phyloP scores from a whole-genome alignment of 2,113 vertebrate genomes.

The Cryptomyrus ogoouensis region DNA sequence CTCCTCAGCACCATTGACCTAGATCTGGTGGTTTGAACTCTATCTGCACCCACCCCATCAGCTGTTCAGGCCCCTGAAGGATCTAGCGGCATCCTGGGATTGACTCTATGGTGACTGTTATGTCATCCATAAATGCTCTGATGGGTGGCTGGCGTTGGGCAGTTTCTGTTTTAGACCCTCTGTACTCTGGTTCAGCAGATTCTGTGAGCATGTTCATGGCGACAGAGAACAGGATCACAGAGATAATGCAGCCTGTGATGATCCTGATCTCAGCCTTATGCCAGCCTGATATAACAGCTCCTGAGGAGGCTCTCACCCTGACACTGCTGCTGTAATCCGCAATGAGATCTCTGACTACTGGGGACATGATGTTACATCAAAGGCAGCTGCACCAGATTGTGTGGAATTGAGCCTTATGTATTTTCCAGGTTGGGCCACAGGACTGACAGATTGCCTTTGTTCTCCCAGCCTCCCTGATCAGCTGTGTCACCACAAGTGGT shows the following conservation, averaged over 20 bases:
- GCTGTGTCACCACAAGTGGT: not conserved
- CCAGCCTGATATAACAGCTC: constrained; percentile 22
- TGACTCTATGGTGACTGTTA: not conserved
- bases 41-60: too few species aligned
- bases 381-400: not conserved
- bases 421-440: not conserved
- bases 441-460: not conserved
- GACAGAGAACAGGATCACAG: constrained; percentile 23
- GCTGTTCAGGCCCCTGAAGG: not conserved
- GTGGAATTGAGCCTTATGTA: not conserved
- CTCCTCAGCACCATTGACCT: too few species aligned
- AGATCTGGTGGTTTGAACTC: too few species aligned
- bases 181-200: constrained; percentile 1
- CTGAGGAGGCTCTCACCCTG: constrained; percentile 17
- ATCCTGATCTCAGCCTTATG: constrained; percentile 19
- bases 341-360: not conserved
- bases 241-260: constrained; percentile 25
- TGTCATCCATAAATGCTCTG: constrained; percentile 13
- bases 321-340: not conserved
- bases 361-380: not conserved
- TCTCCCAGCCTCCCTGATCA: not conserved
- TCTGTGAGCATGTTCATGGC: constrained; percentile 6
- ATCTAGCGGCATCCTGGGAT: not conserved
- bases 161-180: constrained; percentile 3
- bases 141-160: constrained; percentile 20